Percentiles rank a stretch among this genome's conserved stretches.
Conservation (phyloP, 2,888 invertebrate genomes). For the Eristalis intricaria region DNA sequence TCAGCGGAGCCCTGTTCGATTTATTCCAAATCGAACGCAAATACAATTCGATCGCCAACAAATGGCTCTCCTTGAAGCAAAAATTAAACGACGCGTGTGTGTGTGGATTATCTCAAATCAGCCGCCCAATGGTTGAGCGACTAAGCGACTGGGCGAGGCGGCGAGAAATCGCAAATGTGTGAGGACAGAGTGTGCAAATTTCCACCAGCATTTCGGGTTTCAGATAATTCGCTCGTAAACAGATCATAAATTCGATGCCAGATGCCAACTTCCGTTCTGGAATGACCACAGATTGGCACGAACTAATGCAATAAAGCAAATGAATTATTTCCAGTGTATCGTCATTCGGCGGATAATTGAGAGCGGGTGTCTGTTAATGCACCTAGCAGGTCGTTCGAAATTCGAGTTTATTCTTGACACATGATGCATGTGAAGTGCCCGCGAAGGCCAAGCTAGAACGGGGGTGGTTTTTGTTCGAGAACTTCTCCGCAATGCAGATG, state of each 20-base stretch:
- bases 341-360: not conserved
- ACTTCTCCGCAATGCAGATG: too few species aligned
- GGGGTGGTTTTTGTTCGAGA: too few species aligned
- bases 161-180: not conserved
- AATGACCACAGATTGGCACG: conserved; percentile 11
- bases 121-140: not conserved
- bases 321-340: not conserved
- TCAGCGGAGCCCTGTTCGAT: not conserved
- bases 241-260: conserved; percentile 23
- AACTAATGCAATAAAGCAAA: conserved; percentile 4
- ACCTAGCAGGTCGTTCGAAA: too few species aligned
- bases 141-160: not conserved
- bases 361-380: not conserved
- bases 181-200: not conserved
- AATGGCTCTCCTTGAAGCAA: not conserved
- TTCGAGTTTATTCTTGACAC: too few species aligned
- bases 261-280: conserved; percentile 9
- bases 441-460: too few species aligned
- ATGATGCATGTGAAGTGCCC: too few species aligned
- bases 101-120: not conserved
- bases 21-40: not conserved
- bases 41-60: not conserved
- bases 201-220: conserved; percentile 14
- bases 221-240: conserved; percentile 14
- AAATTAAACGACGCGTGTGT: not conserved